These are phyloP conservation scores for Cryptoblepharus egeriae DNA, from an alignment of 2,797 vertebrate genomes.

Conservation along the genomic window DNA sequence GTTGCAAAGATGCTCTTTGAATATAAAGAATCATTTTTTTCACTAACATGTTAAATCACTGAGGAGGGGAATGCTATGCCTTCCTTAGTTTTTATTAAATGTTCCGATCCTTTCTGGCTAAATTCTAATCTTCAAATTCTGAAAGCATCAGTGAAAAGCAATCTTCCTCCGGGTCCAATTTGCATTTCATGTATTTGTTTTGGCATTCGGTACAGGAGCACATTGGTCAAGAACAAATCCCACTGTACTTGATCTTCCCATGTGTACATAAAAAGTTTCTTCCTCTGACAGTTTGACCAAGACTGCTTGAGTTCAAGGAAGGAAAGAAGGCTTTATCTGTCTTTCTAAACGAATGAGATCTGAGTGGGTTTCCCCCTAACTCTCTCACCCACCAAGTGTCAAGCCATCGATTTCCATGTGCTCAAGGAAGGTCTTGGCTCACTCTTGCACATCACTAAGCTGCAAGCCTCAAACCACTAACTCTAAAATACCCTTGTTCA, in stretches of 20 bases:
- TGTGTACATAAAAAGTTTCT: background rate
- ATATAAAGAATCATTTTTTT: background rate
- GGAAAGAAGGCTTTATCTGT: background rate
- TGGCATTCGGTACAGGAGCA: background rate
- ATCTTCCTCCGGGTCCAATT: background rate
- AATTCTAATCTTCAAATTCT: background rate
- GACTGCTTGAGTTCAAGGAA: background rate
- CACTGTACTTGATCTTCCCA: background rate
- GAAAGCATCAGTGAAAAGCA: too few species aligned
- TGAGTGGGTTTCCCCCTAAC: slow-evolving; percentile 4
- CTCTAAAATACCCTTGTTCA: slow-evolving; percentile 5
- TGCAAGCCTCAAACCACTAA: slow-evolving; percentile 18
- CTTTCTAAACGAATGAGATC: background rate
- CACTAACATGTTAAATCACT: background rate
- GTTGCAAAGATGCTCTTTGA: too few species aligned
- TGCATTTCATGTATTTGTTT: background rate
- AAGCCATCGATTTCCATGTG: slow-evolving; percentile 26
- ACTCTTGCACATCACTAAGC: background rate
- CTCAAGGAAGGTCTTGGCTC: background rate
- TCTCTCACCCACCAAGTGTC: background rate
- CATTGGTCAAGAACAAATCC: background rate
- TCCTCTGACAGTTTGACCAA: background rate
- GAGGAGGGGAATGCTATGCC: background rate
- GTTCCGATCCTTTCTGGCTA: background rate
- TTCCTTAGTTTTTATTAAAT: background rate